Conservation (phyloP, 1,140 invertebrate species). For the Magallana angulata region DNA sequence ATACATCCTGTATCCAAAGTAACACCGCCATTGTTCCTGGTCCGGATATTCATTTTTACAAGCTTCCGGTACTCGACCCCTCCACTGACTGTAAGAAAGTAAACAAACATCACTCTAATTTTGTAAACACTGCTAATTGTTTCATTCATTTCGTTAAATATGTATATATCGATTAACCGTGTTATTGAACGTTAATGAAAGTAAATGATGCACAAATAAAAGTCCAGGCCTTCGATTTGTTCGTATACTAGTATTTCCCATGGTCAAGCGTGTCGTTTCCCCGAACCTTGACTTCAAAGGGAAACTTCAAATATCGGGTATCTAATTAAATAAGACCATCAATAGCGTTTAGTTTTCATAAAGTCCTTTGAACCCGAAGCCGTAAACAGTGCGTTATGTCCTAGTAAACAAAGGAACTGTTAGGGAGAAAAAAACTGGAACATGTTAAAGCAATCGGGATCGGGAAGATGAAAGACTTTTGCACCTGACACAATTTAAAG, state of each 20-base stretch:
- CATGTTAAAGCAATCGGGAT: conserved; percentile 17
- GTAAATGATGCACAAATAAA: not conserved
- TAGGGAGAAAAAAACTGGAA: conserved; percentile 23
- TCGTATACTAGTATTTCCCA: not conserved
- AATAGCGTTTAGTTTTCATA: conserved; percentile 35
- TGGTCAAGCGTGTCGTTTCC: conserved; percentile 6
- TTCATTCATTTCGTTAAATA: not conserved
- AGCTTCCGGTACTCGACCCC: conserved; percentile 87
- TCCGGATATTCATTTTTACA: conserved; percentile 85
- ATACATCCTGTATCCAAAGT: conserved; percentile 94
- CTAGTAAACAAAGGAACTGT: conserved; percentile 29
- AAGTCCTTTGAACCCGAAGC: conserved; percentile 28
- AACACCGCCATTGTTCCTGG: conserved; percentile 92
- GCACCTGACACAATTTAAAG: conserved; percentile 35
- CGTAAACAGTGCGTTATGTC: conserved; percentile 27
- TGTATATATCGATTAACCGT: not conserved
- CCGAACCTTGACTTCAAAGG: conserved; percentile 3
- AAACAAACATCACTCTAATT: not conserved
- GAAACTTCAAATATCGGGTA: conserved; percentile 34
- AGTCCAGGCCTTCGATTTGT: not conserved
- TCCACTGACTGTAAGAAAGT: conserved; percentile 84
- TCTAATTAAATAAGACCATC: conserved; percentile 38
- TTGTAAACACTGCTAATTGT: not conserved
- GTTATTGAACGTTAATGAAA: not conserved
- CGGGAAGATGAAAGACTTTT: conserved; percentile 24